Evolutionary conservation across 2,797 vertebrate species (phyloP), one percentile per base, ranked within the genome.

Genomic region (Anniella stebbinsi): DNA sequence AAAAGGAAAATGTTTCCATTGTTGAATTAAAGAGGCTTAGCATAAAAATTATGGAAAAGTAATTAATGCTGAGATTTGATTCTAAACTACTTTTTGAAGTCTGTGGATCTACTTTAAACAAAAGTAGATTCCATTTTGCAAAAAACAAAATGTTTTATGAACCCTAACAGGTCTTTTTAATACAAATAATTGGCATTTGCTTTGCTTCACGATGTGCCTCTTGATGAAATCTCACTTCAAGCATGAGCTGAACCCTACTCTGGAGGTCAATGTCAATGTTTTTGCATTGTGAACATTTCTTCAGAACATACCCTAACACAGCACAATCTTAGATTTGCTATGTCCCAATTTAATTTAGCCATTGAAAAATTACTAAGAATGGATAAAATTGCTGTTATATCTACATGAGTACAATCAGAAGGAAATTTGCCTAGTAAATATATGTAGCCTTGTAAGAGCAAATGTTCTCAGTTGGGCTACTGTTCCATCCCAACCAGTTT

Each of bases 11-110:
- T 95, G 94, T 96, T 95, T 95, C 93, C 87, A 91, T 95, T 95
- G 94, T 95, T 91, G 81, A 94, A 87, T 80, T 94, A 93, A 96
- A 96, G 95, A 93, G 90, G 95, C 93, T 96, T 95, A 96, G 93
- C 92, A 93, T 92, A 95, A 95, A 95, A 96, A 86, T 93, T 93
- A 94, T 88, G 89, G 92, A 94, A 95, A 95, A 95, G 82, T 84
- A 77, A 93, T 94, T 95, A 96, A 96, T 94, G 89, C 93, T 84
- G 63, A 92, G 93, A 94, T 95, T 95, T 94, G 66, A 87, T 95
- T 92, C 80, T 86, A 80, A 91, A 96, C 92, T 80, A 88, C 66
- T 93, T 96, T 51, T 87, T 89, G 88, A 96, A 96, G 93, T 72
- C 92, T 91, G 83, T 80, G n/a, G 76, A 95, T 91, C 85, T 94